These are phyloP conservation scores for Sphinx pinastri DNA, from an alignment of 2,888 invertebrate species.

Conservation along the genomic window DNA sequence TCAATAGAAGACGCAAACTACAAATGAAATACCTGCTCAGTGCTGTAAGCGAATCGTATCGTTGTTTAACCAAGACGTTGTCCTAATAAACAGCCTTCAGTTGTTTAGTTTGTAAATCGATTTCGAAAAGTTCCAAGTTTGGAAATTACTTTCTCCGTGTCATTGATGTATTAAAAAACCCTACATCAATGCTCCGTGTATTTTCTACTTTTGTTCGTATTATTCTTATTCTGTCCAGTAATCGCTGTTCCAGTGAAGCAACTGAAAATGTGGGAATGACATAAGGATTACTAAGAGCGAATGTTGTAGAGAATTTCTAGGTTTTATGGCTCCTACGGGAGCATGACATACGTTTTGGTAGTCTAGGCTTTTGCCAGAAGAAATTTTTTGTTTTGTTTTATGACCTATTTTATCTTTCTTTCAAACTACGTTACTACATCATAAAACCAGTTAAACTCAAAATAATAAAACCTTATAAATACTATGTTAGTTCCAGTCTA, in stretches of 20 bases:
- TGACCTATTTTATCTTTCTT: background rate
- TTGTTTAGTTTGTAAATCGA: slow-evolving; percentile 44
- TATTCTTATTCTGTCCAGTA: too few species aligned
- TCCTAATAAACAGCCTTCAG: slow-evolving; percentile 49
- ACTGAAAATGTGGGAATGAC: background rate
- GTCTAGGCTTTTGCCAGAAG: background rate
- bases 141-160: background rate
- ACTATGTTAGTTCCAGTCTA: background rate
- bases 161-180: too few species aligned
- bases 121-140: slow-evolving; percentile 34
- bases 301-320: background rate
- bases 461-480: too few species aligned
- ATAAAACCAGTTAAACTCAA: background rate
- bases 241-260: too few species aligned
- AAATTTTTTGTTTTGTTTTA: background rate
- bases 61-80: slow-evolving; percentile 54
- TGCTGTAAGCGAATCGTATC: slow-evolving; percentile 51
- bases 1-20: slow-evolving; percentile 67
- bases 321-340: background rate
- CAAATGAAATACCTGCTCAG: slow-evolving; percentile 61
- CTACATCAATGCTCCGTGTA: background rate
- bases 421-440: background rate
- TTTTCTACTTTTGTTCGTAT: background rate
- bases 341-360: background rate
- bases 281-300: background rate